phyloP scores from a whole-genome alignment of 2,888 invertebrate species.

The Empis stercorea region DNA sequence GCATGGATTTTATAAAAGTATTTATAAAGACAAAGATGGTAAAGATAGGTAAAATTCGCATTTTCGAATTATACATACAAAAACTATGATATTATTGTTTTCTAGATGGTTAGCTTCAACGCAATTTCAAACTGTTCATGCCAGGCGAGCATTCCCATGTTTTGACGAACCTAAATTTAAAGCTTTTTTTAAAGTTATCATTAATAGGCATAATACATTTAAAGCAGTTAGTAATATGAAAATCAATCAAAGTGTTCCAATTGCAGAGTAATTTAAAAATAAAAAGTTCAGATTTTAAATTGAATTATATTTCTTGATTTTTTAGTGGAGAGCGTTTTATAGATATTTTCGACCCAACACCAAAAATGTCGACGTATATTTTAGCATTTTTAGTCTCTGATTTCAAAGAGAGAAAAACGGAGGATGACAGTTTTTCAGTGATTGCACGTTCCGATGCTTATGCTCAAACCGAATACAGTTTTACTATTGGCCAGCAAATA shows the following conservation, averaged over 20 bases:
- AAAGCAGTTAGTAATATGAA: slow-evolving; percentile 23
- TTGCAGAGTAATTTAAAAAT: too few species aligned
- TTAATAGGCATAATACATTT: slow-evolving; percentile 23
- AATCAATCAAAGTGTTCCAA: slow-evolving; percentile 3
- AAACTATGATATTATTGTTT: too few species aligned
- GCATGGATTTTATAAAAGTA: slow-evolving; percentile 40
- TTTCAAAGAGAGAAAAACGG: slow-evolving; percentile 28
- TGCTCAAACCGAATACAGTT: slow-evolving; percentile 52
- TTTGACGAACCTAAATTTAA: slow-evolving; percentile 62
- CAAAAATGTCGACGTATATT: slow-evolving; percentile 65
- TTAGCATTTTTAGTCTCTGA: slow-evolving; percentile 64
- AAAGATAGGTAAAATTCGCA: slow-evolving; percentile 5
- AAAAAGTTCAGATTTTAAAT: background rate
- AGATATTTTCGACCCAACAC: slow-evolving; percentile 30
- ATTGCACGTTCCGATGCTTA: slow-evolving; percentile 57
- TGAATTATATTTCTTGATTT: background rate
- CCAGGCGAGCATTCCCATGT: slow-evolving; percentile 58
- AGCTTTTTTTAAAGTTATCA: slow-evolving; percentile 41
- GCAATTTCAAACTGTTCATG: slow-evolving; percentile 51
- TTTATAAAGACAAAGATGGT: slow-evolving; percentile 15
- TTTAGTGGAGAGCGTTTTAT: too few species aligned
- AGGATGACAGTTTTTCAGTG: slow-evolving; percentile 35
- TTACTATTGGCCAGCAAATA: slow-evolving; percentile 43
- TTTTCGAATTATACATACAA: too few species aligned
- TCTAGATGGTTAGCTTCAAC: slow-evolving; percentile 41